Conservation (phyloP, 2,797 vertebrate species). For the Anabas testudineus region DNA sequence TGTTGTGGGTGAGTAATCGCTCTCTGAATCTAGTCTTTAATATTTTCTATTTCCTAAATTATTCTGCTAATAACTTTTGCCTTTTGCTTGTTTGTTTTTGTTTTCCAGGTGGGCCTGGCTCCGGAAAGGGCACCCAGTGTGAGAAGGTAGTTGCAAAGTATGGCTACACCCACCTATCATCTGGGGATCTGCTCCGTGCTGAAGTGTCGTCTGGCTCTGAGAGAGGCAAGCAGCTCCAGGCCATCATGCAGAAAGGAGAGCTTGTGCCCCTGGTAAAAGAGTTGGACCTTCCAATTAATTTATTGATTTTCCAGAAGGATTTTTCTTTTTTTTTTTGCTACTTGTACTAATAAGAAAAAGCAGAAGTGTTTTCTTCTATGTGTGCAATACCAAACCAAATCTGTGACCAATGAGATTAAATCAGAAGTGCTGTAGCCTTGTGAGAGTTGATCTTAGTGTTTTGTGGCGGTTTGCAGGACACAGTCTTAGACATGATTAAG, state of each 20-base stretch:
- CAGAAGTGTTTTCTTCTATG: neutral
- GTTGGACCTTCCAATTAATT: accelerated
- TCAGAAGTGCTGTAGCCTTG: constrained; percentile 7
- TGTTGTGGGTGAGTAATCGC: constrained; percentile 93
- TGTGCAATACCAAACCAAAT: neutral
- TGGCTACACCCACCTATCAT: constrained; percentile 97
- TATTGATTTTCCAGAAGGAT: neutral
- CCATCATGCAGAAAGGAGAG: constrained; percentile 98
- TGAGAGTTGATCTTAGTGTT: constrained; percentile 29
- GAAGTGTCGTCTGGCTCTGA: constrained; percentile 94
- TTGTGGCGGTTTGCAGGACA: constrained; percentile 86
- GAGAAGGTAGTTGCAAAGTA: constrained; percentile 95
- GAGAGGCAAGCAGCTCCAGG: constrained; percentile 92
- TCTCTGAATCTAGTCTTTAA: accelerated
- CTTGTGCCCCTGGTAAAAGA: constrained; percentile 94
- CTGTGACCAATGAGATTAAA: neutral
- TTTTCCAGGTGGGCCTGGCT: constrained; percentile 93
- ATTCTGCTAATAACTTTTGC: neutral
- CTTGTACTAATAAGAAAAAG: neutral
- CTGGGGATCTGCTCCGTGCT: constrained; percentile 93
- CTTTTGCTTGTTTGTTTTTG: no score
- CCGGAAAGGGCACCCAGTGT: constrained; percentile 97
- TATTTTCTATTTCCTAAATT: neutral
- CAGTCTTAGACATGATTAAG: constrained; percentile 96
- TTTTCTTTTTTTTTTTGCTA: neutral